Base-by-base conservation (phyloP, 2,113 vertebrate genomes). In the Acrocephalus kingi region DNA sequence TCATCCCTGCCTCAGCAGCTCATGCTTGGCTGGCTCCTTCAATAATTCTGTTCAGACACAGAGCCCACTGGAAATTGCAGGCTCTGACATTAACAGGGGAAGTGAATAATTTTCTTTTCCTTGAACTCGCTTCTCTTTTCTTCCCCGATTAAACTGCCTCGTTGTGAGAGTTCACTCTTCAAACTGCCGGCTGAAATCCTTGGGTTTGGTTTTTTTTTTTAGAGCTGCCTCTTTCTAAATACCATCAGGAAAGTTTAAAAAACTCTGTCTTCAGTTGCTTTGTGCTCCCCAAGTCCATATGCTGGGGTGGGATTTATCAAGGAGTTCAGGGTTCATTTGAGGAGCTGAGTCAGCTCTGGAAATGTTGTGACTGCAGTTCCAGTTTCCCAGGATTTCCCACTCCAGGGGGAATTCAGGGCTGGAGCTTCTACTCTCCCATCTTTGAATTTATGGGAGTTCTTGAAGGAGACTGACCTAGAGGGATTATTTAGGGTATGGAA, bases 21-120 rank as follows among this genome's bases (percentile, higher is more conserved):
- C 94, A 91, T 82, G 95, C 97, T 91, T 91, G 90, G 96, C 93
- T 98, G 98, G 94, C 96, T 98, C 95, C 96, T 95, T 97, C 96
- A 97, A 97, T 97, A 97, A 98, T 96, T 97, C 95, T 39, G 52
- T 93, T 95, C 95, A 97, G 97, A 81, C 81, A 62, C 39, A 73
- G 96, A 71, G 89, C 96, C 91, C 67, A 69, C 76, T 96, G 52
- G 90, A 91, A 82, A 77, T 63, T 74, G 54, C 90, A 46, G 66
- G 21, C 28, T 73, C 55, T 78, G 85, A 73, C 83, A 61, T 75
- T 84, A 93, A 84, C 68, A 61, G 58, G 45, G 67, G 67, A 77
- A 92, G 89, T 58, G 62, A 91, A 75, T 95, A 31, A 90, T 90
- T 85, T 58, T n/a, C 58, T 82, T 87, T 87, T 35, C 81, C 55